Conservation (phyloP, 2,797 vertebrate genomes). For the Notolepis coatsorum region DNA sequence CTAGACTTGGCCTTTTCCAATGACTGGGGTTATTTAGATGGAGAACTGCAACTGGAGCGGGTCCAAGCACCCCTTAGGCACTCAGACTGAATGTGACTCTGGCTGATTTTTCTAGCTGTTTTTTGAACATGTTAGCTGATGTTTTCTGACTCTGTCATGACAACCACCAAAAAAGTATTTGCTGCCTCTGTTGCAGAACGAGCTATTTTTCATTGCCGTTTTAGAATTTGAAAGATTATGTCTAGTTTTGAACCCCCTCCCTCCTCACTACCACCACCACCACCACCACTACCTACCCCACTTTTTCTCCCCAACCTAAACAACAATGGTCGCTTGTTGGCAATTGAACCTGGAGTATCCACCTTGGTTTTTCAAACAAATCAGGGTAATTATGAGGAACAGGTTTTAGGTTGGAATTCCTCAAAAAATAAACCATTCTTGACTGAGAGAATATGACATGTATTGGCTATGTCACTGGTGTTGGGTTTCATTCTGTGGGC, state of each 20-base stretch:
- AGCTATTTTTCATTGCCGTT: conserved; percentile 65
- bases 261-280: neutral
- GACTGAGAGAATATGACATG: conserved; percentile 84
- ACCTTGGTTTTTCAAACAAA: conserved; percentile 81
- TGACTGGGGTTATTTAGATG: conserved; percentile 63
- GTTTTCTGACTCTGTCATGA: conserved; percentile 23
- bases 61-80: conserved; percentile 65
- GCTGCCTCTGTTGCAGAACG: conserved; percentile 36
- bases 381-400: conserved; percentile 84
- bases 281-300: neutral
- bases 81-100: conserved; percentile 53
- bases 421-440: conserved; percentile 84
- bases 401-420: conserved; percentile 85
- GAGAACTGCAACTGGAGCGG: conserved; percentile 67
- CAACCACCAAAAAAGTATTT: conserved; percentile 24
- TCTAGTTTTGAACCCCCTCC: conserved; percentile 44
- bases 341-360: conserved; percentile 69
- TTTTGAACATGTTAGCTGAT: conserved; percentile 23
- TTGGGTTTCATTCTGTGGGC: conserved; percentile 80
- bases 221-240: conserved; percentile 52
- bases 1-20: conserved; percentile 51
- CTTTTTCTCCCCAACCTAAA: conserved; percentile 32
- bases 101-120: conserved; percentile 45
- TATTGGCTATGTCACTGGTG: conserved; percentile 85
- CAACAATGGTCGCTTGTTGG: conserved; percentile 81